These are phyloP conservation scores for Tragelaphus scriptus DNA, from an alignment of 2,113 vertebrate genomes.

Conservation along the genomic window DNA sequence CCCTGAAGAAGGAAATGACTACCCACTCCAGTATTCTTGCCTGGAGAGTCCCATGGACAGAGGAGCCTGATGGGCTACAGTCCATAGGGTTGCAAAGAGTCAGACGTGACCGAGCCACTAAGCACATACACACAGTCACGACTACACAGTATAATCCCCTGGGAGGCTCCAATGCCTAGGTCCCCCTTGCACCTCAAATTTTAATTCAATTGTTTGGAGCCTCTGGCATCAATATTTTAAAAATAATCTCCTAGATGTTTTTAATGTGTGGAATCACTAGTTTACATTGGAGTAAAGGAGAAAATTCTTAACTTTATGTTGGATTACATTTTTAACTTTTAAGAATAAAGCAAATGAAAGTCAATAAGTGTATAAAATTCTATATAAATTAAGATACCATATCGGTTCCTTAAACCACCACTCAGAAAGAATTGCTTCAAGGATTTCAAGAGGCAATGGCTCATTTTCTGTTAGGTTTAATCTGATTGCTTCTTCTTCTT, in stretches of 20 bases:
- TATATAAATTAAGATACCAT: constrained; percentile 76
- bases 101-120: not conserved
- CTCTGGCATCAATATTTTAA: not conserved
- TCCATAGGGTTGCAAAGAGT: not conserved
- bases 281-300: not conserved
- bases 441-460: constrained; percentile 81
- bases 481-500: constrained; percentile 89
- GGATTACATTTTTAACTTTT: constrained; percentile 1
- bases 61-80: not conserved
- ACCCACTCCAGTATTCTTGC: not conserved
- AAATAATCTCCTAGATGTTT: not conserved
- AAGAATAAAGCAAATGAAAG: constrained; percentile 22
- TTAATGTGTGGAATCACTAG: not conserved
- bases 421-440: constrained; percentile 84
- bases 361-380: not conserved
- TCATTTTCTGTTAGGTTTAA: constrained; percentile 81
- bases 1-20: not conserved
- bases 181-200: not conserved
- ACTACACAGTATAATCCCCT: not conserved
- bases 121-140: not conserved
- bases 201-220: not conserved
- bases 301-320: not conserved
- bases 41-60: not conserved
- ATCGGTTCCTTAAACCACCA: constrained; percentile 95
- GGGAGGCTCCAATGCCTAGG: not conserved